Evolutionary conservation across 2,797 vertebrate genomes (phyloP), one percentile per base, ranked within the genome.

Genomic region (Darevskia mixta): DNA sequence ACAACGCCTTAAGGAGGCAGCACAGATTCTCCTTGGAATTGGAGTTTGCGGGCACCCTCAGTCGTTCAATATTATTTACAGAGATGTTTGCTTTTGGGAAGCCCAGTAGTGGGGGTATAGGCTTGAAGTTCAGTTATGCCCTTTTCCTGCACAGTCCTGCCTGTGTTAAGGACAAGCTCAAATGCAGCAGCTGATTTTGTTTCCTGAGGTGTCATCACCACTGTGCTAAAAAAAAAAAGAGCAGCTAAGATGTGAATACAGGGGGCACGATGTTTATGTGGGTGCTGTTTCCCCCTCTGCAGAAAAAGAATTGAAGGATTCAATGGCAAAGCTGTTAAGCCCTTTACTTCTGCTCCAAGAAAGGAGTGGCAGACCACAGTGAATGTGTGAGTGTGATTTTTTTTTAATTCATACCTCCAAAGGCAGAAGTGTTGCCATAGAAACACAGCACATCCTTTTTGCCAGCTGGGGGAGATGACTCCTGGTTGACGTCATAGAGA

Each of bases 381-480:
- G 49, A 79, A 55, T 72, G 38, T 75, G 3, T 43, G 64, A 88
- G 35, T 41, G 83, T 27, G 32, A 32, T 81, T 86, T 7, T 69
- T 64, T 32, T 27, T 9, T 8, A 67, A 81, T 76, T 85, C 71
- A 86, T 89, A 85, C 55, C 69, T 77, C 83, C 79, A n/a, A 84
- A 86, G 43, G 61, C 88, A 89, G 43, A 85, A 81, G 61, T 66
- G 83, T 89, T 86, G 78, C 69, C 29, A 86, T 89, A 82, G 88
- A 86, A 82, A 89, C 88, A 67, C 61, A 55, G 72, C 83, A 18
- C 72, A 66, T 81, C 58, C 69, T 58, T 75, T 79, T 73, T 83
- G n/a, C 67, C 55, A 41, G 66, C 49, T 38, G 49, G 43, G 49
- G 71, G 29, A 64, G 73, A 49, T 27, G 38, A 25, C 75, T 72